Conservation (phyloP, 2,888 invertebrate genomes). For the Agriopis leucophaearia region DNA sequence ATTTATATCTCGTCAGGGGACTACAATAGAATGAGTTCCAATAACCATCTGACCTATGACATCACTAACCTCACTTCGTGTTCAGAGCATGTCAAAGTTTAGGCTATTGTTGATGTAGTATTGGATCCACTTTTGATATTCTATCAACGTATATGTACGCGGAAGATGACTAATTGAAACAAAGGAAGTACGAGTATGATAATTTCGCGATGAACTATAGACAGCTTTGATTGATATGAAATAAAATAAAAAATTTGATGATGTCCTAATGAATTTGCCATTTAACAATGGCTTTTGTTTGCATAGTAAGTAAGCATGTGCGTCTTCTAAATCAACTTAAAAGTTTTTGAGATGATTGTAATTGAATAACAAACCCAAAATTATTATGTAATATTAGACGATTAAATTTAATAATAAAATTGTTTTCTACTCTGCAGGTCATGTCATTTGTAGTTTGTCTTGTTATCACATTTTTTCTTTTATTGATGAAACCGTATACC, state of each 20-base stretch:
- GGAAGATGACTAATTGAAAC: constrained; percentile 57
- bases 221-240: constrained; percentile 39
- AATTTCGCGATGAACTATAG: constrained; percentile 46
- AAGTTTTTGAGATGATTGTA: neutral
- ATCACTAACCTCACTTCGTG: constrained; percentile 65
- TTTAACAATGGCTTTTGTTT: constrained; percentile 23
- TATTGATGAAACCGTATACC: constrained; percentile 18
- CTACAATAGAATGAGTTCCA: constrained; percentile 68
- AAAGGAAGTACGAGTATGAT: constrained; percentile 49
- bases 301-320: neutral
- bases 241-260: constrained; percentile 32
- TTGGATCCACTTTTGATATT: constrained; percentile 40
- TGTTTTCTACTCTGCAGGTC: neutral
- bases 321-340: neutral
- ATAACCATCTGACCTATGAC: constrained; percentile 74
- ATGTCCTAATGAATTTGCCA: constrained; percentile 25
- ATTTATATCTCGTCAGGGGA: constrained; percentile 65
- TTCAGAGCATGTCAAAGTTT: constrained; percentile 65
- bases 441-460: constrained; percentile 23
- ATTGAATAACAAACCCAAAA: neutral
- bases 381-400: neutral
- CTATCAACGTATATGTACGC: constrained; percentile 53
- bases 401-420: neutral
- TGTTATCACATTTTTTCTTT: neutral
- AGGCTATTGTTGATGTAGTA: constrained; percentile 39